Evolutionary conservation across 2,113 vertebrate species (phyloP), one percentile per base, ranked within the genome.

Genomic region (Plecotus auritus): DNA sequence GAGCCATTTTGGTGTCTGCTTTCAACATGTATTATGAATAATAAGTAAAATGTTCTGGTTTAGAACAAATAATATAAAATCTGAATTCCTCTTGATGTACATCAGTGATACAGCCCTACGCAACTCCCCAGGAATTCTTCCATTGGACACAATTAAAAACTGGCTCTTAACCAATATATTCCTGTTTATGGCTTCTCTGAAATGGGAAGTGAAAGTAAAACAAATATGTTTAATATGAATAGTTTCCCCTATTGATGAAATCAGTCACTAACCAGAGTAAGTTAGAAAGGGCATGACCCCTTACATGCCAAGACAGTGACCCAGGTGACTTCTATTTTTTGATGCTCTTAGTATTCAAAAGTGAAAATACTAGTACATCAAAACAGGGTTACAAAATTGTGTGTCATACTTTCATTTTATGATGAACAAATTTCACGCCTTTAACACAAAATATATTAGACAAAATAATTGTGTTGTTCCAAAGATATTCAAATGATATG

Each of bases 1-100:
- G 97, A 98, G 97, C 95, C 97, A 97, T 98, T 98, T 96, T 98
- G 96, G 94, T 98, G 97, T 98, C 96, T 98, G 97, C 89, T 98
- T 72, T 98, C 96, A 96, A 97, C 77, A 97, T 93, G 83, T 93
- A 97, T 98, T 98, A 97, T 97, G 97, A 97, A 96, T 98, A 98
- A 98, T 98, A 98, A 98, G 97, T 96, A 98, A 98, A 98, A 98
- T 61, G 97, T 96, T 98, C 95, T 88, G 22, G 92, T 97, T 97
- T 98, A 96, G 95, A 96, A 97, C 96, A 96, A 97, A 98, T 97
- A 97, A 95, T 94, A 97, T 97, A 98, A 98, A 96, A 97, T 96
- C 92, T 95, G 80, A 95, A 96, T 97, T 97, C 93, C 92, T 97
- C 97, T 97, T 97, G 97, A 97, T 97, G 87, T 86, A 76, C 59